A percentile compares a stretch with the other conserved stretches of the same genome.
phyloP scores from a whole-genome alignment of 1,140 invertebrate genomes.

The Cataglyphis hispanica region DNA sequence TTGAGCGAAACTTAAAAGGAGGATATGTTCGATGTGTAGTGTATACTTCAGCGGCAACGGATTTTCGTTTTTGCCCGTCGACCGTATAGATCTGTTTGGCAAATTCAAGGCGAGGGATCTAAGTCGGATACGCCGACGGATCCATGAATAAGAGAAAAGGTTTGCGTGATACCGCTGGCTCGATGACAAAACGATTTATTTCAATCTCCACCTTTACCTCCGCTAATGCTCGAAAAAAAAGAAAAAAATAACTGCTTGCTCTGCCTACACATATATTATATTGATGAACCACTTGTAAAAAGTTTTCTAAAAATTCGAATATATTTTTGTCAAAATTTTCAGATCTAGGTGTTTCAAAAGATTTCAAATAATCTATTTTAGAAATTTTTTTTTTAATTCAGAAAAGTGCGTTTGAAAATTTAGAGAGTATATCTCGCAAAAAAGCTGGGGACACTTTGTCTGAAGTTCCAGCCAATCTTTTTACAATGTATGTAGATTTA shows the following conservation, averaged over 20 bases:
- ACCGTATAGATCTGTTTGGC: neutral
- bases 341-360: too few species aligned
- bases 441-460: too few species aligned
- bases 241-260: too few species aligned
- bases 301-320: too few species aligned
- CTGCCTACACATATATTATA: neutral
- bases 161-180: constrained; percentile 1
- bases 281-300: neutral
- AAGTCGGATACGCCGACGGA: constrained; percentile 21
- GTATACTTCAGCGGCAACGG: neutral
- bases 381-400: too few species aligned
- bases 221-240: neutral
- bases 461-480: too few species aligned
- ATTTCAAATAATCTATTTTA: too few species aligned
- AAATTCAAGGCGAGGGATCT: constrained; percentile 38
- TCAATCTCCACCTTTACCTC: neutral
- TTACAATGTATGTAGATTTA: too few species aligned
- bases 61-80: constrained; percentile 32
- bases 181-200: constrained; percentile 57
- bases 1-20: constrained; percentile 14
- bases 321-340: too few species aligned
- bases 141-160: constrained; percentile 65
- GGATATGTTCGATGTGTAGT: neutral
- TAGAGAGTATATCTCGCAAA: too few species aligned
- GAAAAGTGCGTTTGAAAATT: too few species aligned